Base-by-base conservation (phyloP, 2,888 invertebrate species). In the Ophion ellenae region DNA sequence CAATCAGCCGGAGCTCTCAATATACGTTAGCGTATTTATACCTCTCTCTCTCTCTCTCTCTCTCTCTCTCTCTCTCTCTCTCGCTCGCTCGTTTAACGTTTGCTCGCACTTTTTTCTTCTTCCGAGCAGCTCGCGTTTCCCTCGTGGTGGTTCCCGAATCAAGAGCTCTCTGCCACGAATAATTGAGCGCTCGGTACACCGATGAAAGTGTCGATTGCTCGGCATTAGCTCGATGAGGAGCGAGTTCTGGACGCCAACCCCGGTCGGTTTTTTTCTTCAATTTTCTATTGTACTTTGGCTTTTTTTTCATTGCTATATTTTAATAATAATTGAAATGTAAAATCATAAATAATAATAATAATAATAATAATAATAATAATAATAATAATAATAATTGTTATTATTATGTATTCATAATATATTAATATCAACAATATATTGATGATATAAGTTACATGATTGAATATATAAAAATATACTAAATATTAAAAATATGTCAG, bases 131-230 rank as follows among this genome's bases (percentile, higher is more conserved):
- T 61, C 32, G 74, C 69, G 70, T 71, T 76, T 70, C 74, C 70
- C 79, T 64, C 74, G 82, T 79, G 75, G 70, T 40, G 40, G 9
- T 7, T 6, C 66, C 74, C 80, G 80, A 77, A 63, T 80, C 85
- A 57, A 86, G 85, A 77, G 83, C 80, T 86, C 85, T 86, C 82
- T 69, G 69, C 76, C 67, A 80, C 85, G 83, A 74, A 73, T 80
- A 86, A 86, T 86, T 83, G 69, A 86, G 67, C 80, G 76, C 71
- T 63, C 69, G 75, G 61, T 70, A 71, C 66, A 57, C 75, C 64
- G 77, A 77, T 36, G 57, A 61, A 83, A 79, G 76, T 73, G 80
- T 86, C 74, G 85, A 83, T 86, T 81, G 80, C 83, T 73, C 28
- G n/a, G 75, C 66, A 86, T 83, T 86, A 83, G 74, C 83, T 73